Evolutionary conservation across 2,888 invertebrate species (phyloP), one percentile per base, ranked within the genome.

Genomic region (Thalpophila matura): DNA sequence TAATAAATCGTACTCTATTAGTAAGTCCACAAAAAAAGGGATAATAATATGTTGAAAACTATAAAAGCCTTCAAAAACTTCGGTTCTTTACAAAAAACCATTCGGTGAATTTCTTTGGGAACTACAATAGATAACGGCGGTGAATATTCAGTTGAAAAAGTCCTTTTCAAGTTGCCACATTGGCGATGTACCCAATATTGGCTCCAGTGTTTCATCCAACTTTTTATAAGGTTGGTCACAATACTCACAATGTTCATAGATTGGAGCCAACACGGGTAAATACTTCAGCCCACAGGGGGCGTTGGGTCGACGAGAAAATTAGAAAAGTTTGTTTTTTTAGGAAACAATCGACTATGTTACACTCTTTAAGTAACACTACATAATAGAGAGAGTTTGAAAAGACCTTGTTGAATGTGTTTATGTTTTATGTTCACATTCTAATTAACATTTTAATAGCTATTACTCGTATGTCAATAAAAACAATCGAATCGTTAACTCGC

Each of bases 261-360:
- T 71, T 40, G 65, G 51, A 7, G 2, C 46, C 59, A 64, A 47
- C 20, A 33, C 3, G 9, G 3, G 80, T 80, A 82, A 83, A 86
- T 86, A 77, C 81, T 85, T 85, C 62, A 50, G 71, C 62, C 79
- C 50, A 60, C 43, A 53, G 77, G 82, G 82, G 82, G 61, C 57
- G 63, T 77, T 62, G 55, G 59, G 12, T 43, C 69, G 73, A 74
- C 50, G 67, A 77, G 83, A 85, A 91, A 90, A 92, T 93, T 90
- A 90, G 89, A 91, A 91, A 92, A 93, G 87, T 92, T 92, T 74
- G 0, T 49, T 54, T 59, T 84, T 86, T 80, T 67, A 87, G 89
- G 83, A 87, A 89, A 88, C 87, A 88, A 86, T 86, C 71, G 74
- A 81, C 58, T 70, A 38, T 56, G 67, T 47, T 45, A 46, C 24